These are phyloP conservation scores for Catocala sponsa DNA, from an alignment of 2,888 invertebrate genomes.

Conservation along the genomic window DNA sequence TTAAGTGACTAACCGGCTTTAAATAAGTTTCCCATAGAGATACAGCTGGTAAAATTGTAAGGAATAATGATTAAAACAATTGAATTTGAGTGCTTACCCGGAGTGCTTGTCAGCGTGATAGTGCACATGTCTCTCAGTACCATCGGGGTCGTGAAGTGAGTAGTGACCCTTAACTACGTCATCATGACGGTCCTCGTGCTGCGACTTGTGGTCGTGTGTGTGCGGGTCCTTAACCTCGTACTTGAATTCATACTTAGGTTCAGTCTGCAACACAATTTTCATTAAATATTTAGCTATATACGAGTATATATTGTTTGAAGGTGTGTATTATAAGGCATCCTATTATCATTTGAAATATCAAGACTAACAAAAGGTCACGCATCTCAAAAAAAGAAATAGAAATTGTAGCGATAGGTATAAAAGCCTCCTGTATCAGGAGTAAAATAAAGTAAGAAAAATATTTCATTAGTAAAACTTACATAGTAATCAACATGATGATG, in stretches of 20 bases:
- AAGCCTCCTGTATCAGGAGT: too few species aligned
- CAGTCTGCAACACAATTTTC: not conserved
- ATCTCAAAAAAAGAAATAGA: too few species aligned
- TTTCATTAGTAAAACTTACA: conserved; percentile 11
- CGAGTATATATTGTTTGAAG: too few species aligned
- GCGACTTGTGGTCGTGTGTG: conserved; percentile 55
- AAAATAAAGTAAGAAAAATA: not conserved
- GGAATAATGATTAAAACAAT: too few species aligned
- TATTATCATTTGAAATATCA: too few species aligned
- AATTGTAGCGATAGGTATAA: too few species aligned
- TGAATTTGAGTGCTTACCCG: conserved; percentile 39
- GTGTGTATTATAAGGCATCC: too few species aligned
- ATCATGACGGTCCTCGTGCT: conserved; percentile 53
- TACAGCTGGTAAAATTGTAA: too few species aligned
- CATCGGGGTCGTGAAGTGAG: conserved; percentile 51
- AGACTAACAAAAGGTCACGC: too few species aligned
- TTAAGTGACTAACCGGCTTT: too few species aligned
- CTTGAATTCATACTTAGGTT: conserved; percentile 8
- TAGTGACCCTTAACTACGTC: conserved; percentile 54
- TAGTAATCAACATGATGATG: conserved; percentile 25
- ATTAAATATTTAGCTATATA: not conserved
- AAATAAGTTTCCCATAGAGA: too few species aligned
- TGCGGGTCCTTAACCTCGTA: conserved; percentile 27
- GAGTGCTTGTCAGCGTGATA: conserved; percentile 48
- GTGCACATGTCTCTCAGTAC: conserved; percentile 49